Conservation (phyloP, 2,797 vertebrate species). For the Etheostoma nigrum region DNA sequence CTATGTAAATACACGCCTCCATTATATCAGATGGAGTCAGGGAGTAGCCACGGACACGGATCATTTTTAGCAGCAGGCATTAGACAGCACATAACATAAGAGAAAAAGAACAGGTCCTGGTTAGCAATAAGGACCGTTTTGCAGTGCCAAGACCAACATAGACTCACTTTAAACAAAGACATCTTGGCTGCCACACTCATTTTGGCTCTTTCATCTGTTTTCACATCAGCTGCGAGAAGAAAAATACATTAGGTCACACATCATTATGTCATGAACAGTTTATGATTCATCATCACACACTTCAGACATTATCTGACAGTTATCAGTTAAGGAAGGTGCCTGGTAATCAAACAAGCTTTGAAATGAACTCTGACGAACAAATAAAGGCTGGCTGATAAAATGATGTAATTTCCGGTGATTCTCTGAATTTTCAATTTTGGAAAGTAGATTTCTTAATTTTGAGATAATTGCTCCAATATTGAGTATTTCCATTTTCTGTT, state of each 20-base stretch:
- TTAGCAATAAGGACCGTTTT: conserved; percentile 40
- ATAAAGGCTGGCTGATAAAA: not conserved
- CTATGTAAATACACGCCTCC: not conserved
- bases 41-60: not conserved
- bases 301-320: not conserved
- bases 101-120: conserved; percentile 29
- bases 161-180: conserved; percentile 88
- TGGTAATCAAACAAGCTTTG: not conserved
- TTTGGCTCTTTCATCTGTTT: conserved; percentile 86
- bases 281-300: not conserved
- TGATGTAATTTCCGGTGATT: too few species aligned
- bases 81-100: conserved; percentile 25
- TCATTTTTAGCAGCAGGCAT: conserved; percentile 53
- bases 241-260: conserved; percentile 17
- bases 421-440: too few species aligned
- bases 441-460: too few species aligned
- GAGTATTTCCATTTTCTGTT: too few species aligned
- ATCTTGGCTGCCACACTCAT: conserved; percentile 90
- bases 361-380: not conserved
- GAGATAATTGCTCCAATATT: too few species aligned
- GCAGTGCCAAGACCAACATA: conserved; percentile 20
- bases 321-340: not conserved
- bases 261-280: not conserved
- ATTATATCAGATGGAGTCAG: not conserved
- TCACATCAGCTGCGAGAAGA: conserved; percentile 79